Base-by-base conservation (phyloP, 2,113 vertebrate species). In the Neotragus moschatus region DNA sequence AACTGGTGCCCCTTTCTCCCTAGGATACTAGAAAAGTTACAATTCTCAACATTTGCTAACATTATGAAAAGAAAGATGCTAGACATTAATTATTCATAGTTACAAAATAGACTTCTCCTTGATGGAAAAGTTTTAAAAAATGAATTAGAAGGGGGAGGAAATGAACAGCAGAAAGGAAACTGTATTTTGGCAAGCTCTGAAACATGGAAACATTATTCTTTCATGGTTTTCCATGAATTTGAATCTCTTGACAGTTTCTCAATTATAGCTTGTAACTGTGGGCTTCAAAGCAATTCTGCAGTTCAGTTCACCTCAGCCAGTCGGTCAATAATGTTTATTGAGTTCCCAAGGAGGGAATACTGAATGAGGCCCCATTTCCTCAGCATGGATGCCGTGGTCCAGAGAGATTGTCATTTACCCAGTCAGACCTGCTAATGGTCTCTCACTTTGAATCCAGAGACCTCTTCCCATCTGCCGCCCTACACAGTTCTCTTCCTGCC, bases 141-240 rank as follows among this genome's bases (percentile, higher is more conserved):
- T 84, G 55, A 97, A 92, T 95, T 91, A 58, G 51, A 80, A 91
- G 11, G 66, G 26, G n/a, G 77, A 96, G 77, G 85, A 98, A 96
- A 97, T 97, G 80, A 96, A 95, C 80, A 98, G 91, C 85, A 97
- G 95, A 97, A 89, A 95, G 96, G 92, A 97, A 97, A 94, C 90
- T 96, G 84, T 91, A 95, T 96, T 96, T 94, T 96, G 97, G 94
- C 94, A 91, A 89, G 61, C 45, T 94, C 77, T 75, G 88, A 92
- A 96, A 98, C 77, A 92, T 87, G 82, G 43, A 88, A 95, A 96
- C 92, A 66, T 96, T 96, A 84, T 96, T 96, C 95, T 96, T 95
- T 94, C 94, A 92, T 88, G 81, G 82, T 95, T 98, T 97, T 95
- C 92, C 88, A 66, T 94, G 97, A 88, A 96, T 96, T 51, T 95